Conservation (phyloP, 2,888 invertebrate species). For the Sesia bembeciformis region DNA sequence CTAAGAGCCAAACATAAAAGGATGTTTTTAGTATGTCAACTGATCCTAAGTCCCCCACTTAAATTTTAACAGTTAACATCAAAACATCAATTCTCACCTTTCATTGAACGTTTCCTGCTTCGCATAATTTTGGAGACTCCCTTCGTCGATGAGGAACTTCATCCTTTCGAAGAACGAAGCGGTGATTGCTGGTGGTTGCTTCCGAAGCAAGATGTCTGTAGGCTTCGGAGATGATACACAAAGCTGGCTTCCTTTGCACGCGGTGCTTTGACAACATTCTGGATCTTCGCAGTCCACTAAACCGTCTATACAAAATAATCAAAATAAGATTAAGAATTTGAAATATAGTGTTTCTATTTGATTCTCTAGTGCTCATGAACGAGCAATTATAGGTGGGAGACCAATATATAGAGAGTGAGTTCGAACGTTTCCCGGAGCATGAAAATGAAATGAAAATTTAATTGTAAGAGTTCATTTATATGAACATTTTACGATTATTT, state of each 20-base stretch:
- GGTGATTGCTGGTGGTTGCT: conserved; percentile 96
- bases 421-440: too few species aligned
- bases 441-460: too few species aligned
- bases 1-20: not conserved
- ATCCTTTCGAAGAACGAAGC: conserved; percentile 98
- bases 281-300: conserved; percentile 98
- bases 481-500: too few species aligned
- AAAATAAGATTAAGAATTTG: too few species aligned
- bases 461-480: too few species aligned
- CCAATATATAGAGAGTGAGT: too few species aligned
- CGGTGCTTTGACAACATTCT: conserved; percentile 92
- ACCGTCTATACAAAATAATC: conserved; percentile 81
- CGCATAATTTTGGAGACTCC: conserved; percentile 98
- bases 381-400: too few species aligned
- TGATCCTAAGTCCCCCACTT: conserved; percentile 5
- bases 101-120: conserved; percentile 97
- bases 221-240: conserved; percentile 97
- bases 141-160: conserved; percentile 98
- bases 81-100: conserved; percentile 81
- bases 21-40: conserved; percentile 2
- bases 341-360: too few species aligned
- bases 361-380: too few species aligned
- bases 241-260: conserved; percentile 89
- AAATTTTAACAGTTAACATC: conserved; percentile 41
- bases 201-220: conserved; percentile 93